Conservation (phyloP, 2,113 vertebrate genomes). For the Caracal caracal region DNA sequence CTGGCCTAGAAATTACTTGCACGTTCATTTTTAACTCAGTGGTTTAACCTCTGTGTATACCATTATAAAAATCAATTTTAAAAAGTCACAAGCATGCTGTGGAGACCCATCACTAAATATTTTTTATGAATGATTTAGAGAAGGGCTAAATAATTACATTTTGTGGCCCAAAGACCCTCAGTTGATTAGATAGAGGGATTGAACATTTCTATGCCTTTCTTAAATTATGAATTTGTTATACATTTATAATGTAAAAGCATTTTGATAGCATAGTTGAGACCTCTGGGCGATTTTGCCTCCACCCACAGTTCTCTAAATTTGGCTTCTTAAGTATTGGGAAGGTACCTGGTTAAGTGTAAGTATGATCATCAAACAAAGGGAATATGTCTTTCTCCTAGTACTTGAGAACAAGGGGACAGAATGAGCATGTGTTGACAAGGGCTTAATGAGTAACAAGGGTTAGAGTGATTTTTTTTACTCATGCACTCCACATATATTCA, state of each 20-base stretch:
- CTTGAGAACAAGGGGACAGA: neutral
- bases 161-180: constrained; percentile 39
- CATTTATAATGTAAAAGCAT: neutral
- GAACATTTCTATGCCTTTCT: constrained; percentile 41
- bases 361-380: neutral
- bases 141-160: constrained; percentile 67
- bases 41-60: constrained; percentile 63
- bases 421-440: neutral
- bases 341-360: neutral
- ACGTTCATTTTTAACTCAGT: constrained; percentile 61
- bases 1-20: constrained; percentile 31
- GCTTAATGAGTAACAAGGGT: neutral
- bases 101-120: constrained; percentile 35
- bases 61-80: constrained; percentile 65
- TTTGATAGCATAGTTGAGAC: constrained; percentile 30
- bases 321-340: neutral
- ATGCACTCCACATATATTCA: neutral
- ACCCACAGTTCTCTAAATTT: constrained; percentile 38
- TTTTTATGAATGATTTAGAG: constrained; percentile 67
- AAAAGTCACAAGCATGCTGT: constrained; percentile 41
- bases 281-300: neutral
- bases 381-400: neutral
- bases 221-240: constrained; percentile 16
- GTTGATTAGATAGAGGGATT: constrained; percentile 12
- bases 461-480: neutral